Evolutionary conservation across 2,797 vertebrate genomes (phyloP), one percentile per base, ranked within the genome.

Genomic region (Cossypha niveicapilla): DNA sequence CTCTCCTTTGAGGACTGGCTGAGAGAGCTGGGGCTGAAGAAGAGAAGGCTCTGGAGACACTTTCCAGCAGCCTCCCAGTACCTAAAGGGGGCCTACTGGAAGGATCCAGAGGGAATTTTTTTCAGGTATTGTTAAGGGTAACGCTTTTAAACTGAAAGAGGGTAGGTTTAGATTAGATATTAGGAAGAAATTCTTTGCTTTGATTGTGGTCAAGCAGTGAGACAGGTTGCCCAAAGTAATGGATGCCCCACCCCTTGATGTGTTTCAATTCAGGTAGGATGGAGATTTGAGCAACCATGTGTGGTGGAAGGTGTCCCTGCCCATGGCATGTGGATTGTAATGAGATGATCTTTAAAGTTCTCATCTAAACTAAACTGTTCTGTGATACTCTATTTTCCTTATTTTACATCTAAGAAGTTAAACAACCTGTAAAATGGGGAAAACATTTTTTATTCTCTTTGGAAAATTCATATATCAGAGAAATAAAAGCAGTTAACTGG

Each of bases 241-340:
- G 16, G 34, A 23, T 44, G 13, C 1, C 10, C 5, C 12, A 3
- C 2, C 1, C 1, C 7, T 27, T 39, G 39, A 17, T 25, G 3
- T 19, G 12, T 47, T 70, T 22, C n/a, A 18, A 10, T 24, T 6
- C 13, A 42, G 23, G 18, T 1, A 68, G 35, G 37, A 54, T 63
- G 45, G 10, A 35, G 21, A 11, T 66, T 73, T 66, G 62, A 37
- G 22, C 11, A 67, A 22, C 15, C 6, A 61, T 15, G 3, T 42
- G 13, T 28, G 14, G 67, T 19, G 42, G 37, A 35, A 60, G 5
- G 3, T 74, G 5, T 34, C 23, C 15, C 42, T 61, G 4, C 10
- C 16, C 10, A 21, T 23, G 16, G 24, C 11, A 60, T 35, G 4
- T 6, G 4, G 11, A 2, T 25, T 70, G 9, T 18, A 84, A 37